Conservation (phyloP, 2,888 invertebrate genomes). For the Pheosia tremula region DNA sequence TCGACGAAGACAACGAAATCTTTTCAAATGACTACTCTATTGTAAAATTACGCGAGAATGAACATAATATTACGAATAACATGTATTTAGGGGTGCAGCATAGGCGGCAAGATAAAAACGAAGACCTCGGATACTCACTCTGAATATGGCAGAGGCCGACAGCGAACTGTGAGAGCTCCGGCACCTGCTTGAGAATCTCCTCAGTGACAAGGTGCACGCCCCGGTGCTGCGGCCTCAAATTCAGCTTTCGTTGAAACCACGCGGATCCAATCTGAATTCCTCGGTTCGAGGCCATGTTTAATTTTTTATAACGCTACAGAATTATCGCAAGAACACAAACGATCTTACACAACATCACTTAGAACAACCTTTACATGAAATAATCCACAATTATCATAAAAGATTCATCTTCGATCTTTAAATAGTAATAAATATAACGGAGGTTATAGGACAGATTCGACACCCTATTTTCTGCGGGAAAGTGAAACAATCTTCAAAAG, state of each 20-base stretch:
- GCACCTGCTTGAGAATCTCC: conserved; percentile 97
- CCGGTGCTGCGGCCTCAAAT: conserved; percentile 97
- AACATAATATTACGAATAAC: background rate
- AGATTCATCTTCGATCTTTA: conserved; percentile 86
- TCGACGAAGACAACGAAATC: conserved; percentile 31
- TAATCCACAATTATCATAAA: conserved; percentile 89
- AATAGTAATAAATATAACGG: conserved; percentile 81
- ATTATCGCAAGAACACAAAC: conserved; percentile 81
- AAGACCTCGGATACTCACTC: conserved; percentile 88
- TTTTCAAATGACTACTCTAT: conserved; percentile 32
- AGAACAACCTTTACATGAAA: conserved; percentile 82
- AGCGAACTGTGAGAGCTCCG: conserved; percentile 96
- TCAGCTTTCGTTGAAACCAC: conserved; percentile 99
- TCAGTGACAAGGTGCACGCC: conserved; percentile 99
- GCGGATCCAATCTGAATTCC: conserved; percentile 98
- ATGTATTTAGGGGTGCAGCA: conserved; percentile 61
- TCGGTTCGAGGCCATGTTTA: conserved; percentile 94
- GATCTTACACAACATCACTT: conserved; percentile 85
- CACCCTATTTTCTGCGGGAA: conserved; percentile 86
- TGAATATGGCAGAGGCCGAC: conserved; percentile 98
- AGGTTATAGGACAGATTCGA: conserved; percentile 84
- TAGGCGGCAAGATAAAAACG: conserved; percentile 66
- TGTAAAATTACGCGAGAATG: conserved; percentile 43
- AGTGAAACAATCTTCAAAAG: conserved; percentile 79
- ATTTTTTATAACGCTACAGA: conserved; percentile 83